Percentiles rank a stretch among this genome's conserved stretches.
These are phyloP conservation scores for Barbus barbus DNA, from an alignment of 2,113 vertebrate species.

Conservation along the genomic window DNA sequence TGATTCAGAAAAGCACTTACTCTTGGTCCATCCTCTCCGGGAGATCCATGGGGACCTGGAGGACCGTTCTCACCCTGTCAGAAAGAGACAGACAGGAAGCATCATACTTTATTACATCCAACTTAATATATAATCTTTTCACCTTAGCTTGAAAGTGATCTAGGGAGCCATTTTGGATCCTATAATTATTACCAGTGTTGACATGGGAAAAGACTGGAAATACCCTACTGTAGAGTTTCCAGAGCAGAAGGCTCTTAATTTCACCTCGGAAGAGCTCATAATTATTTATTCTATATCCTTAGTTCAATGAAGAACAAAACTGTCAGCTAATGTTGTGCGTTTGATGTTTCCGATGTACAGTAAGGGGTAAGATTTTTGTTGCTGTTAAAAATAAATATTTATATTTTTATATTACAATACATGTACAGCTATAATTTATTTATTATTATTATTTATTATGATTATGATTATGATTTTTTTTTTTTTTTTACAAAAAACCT, in stretches of 20 bases:
- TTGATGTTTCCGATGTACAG: not conserved
- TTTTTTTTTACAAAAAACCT: no score
- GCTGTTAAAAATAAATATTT: not conserved
- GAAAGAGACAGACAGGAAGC: not conserved
- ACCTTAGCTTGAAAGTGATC: not conserved
- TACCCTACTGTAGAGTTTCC: not conserved
- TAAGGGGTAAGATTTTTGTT: not conserved
- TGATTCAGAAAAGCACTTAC: constrained; percentile 70
- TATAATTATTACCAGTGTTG: constrained; percentile 9
- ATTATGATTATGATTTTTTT: no score
- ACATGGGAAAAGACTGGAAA: not conserved
- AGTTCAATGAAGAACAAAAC: not conserved
- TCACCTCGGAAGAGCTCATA: not conserved
- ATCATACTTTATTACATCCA: not conserved
- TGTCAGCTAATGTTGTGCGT: not conserved
- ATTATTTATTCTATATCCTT: not conserved
- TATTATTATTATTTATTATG: no score
- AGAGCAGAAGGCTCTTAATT: not conserved
- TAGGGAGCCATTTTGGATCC: constrained; percentile 1
- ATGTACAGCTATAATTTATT: no score
- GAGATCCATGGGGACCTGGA: constrained; percentile 83
- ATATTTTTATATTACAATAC: no score
- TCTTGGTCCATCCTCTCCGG: constrained; percentile 94
- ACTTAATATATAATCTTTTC: constrained; percentile 1
- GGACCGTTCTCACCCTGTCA: constrained; percentile 89